Percentiles rank a stretch among this genome's conserved stretches.
phyloP scores from a whole-genome alignment of 2,113 vertebrate species.

The Tringa solitaria region DNA sequence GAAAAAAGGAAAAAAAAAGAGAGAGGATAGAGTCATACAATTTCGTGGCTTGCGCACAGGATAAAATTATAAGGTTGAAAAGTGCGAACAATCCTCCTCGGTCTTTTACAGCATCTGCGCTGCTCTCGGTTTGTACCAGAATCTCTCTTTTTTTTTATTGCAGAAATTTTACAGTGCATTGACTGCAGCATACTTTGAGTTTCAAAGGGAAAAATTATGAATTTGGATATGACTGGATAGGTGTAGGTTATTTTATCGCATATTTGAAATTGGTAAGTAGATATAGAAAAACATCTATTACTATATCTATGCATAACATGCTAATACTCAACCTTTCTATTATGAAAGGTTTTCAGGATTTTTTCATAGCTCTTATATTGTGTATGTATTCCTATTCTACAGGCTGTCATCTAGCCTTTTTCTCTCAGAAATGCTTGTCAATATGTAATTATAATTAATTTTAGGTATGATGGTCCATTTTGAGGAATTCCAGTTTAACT shows the following conservation, averaged over 20 bases:
- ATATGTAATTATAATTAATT: background rate
- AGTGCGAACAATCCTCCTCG: slow-evolving; percentile 19
- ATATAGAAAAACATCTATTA: background rate
- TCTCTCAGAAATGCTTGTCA: background rate
- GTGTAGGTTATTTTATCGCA: background rate
- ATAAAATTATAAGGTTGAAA: slow-evolving; percentile 20
- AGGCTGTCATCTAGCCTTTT: background rate
- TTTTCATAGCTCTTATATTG: background rate
- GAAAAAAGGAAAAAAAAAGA: background rate
- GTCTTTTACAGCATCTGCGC: slow-evolving; percentile 18
- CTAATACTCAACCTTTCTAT: background rate
- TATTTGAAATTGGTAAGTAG: background rate
- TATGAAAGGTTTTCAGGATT: background rate
- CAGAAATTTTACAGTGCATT: slow-evolving; percentile 14
- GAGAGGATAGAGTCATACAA: background rate
- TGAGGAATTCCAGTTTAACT: background rate
- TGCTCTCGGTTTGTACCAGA: slow-evolving; percentile 25
- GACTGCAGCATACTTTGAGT: background rate
- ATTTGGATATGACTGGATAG: background rate
- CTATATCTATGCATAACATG: background rate
- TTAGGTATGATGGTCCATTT: background rate
- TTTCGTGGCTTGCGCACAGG: slow-evolving; percentile 25
- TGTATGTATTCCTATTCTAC: background rate
- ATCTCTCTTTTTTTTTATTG: slow-evolving; percentile 26
- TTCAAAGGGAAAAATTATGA: background rate